Evolutionary conservation across 2,797 vertebrate species (phyloP).

Genomic region (Avahi laniger): DNA sequence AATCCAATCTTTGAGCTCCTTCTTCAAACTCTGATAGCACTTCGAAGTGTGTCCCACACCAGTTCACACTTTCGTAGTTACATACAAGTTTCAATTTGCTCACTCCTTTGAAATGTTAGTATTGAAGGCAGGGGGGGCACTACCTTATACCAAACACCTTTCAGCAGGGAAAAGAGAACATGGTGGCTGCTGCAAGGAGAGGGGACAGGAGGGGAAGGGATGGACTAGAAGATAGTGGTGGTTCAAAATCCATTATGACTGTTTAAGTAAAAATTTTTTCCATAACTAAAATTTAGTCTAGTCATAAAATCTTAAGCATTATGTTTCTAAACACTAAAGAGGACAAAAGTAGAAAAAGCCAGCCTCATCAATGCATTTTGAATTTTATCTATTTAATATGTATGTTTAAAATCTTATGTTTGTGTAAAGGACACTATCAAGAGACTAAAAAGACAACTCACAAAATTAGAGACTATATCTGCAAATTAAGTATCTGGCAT

Average conservation of each 20-base stretch:
- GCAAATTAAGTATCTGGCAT: background rate
- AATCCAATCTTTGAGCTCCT: background rate
- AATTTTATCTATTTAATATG: constrained; percentile 33
- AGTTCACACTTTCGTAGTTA: background rate
- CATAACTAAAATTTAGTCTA: background rate
- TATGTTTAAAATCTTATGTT: constrained; percentile 14
- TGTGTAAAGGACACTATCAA: background rate
- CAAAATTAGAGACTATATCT: background rate
- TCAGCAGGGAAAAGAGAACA: background rate
- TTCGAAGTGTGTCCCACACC: background rate
- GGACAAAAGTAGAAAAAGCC: background rate
- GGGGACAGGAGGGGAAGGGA: background rate
- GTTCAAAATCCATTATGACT: background rate
- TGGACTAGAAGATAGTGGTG: background rate
- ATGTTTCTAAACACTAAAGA: background rate
- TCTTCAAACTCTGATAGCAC: background rate
- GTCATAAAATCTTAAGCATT: no score
- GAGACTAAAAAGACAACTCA: background rate
- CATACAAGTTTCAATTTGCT: background rate
- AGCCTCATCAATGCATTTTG: background rate
- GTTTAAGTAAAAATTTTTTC: background rate
- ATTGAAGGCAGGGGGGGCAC: background rate
- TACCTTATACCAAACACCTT: background rate
- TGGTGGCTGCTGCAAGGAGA: background rate
- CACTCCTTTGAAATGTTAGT: background rate